phyloP scores from a whole-genome alignment of 2,797 vertebrate genomes.

The Margarornis squamiger region DNA sequence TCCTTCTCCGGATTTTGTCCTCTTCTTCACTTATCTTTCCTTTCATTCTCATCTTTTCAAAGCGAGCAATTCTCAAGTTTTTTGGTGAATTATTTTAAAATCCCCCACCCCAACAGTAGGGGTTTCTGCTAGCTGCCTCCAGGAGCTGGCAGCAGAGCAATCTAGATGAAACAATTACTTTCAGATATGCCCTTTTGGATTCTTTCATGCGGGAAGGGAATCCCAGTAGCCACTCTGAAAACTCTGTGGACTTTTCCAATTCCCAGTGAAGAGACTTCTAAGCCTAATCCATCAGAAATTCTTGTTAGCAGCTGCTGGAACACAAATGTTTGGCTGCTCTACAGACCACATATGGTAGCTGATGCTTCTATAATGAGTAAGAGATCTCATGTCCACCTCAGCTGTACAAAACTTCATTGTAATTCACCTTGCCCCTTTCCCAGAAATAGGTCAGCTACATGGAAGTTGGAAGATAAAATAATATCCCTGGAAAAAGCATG shows the following conservation, averaged over 20 bases:
- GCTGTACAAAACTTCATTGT: constrained; percentile 13
- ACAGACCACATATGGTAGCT: constrained; percentile 44
- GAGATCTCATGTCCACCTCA: constrained; percentile 31
- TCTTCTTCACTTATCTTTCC: background rate
- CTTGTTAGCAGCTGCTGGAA: constrained; percentile 47
- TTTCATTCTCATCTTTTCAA: background rate
- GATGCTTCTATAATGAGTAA: constrained; percentile 25
- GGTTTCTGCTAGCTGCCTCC: background rate
- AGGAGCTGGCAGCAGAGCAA: background rate
- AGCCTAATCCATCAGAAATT: constrained; percentile 38
- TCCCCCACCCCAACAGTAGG: background rate
- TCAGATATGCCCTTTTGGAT: background rate
- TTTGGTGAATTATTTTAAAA: background rate
- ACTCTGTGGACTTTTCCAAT: background rate
- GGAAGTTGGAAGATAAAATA: background rate
- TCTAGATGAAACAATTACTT: constrained; percentile 6
- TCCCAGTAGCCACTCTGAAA: background rate
- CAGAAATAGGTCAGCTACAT: background rate
- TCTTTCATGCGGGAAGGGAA: background rate
- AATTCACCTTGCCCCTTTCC: constrained; percentile 24
- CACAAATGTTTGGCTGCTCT: constrained; percentile 57
- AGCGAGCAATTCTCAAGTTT: background rate
- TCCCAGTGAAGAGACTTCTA: constrained; percentile 4
- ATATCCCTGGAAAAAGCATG: background rate
- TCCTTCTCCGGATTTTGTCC: background rate